Conservation (phyloP, 2,113 vertebrate species). For the Chaetodon auriga region DNA sequence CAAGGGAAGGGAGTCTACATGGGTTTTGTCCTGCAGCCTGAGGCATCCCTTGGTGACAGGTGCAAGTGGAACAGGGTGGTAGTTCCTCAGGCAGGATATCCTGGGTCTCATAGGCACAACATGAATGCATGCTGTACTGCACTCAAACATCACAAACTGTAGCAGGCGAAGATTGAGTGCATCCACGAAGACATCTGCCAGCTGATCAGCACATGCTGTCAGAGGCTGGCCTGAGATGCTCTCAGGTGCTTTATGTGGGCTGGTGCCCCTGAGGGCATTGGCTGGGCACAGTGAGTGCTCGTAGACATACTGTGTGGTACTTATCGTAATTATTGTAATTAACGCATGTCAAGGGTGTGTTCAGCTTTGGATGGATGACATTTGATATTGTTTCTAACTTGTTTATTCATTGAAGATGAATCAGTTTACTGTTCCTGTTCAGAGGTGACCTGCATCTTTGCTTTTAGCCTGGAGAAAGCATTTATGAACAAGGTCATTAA, state of each 20-base stretch:
- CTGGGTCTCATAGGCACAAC: slow-evolving; percentile 53
- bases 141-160: slow-evolving; percentile 11
- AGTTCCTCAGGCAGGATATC: slow-evolving; percentile 61
- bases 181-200: neutral
- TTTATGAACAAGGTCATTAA: no score
- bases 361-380: neutral
- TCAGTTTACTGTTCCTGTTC: no score
- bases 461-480: no score
- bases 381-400: neutral
- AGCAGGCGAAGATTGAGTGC: slow-evolving; percentile 5
- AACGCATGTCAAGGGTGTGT: neutral
- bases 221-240: neutral
- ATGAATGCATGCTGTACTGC: slow-evolving; percentile 21
- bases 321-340: slow-evolving; percentile 5
- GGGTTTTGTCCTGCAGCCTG: slow-evolving; percentile 40
- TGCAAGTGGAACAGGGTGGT: slow-evolving; percentile 48
- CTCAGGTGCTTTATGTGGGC: slow-evolving; percentile 13
- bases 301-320: neutral
- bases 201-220: slow-evolving; percentile 27
- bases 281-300: slow-evolving; percentile 9
- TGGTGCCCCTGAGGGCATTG: neutral
- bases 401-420: neutral
- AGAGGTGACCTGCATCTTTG: no score
- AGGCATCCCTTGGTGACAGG: slow-evolving; percentile 58
- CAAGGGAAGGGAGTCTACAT: slow-evolving; percentile 25